Base-by-base conservation (phyloP, 2,113 vertebrate genomes). In the Varanus komodoensis region DNA sequence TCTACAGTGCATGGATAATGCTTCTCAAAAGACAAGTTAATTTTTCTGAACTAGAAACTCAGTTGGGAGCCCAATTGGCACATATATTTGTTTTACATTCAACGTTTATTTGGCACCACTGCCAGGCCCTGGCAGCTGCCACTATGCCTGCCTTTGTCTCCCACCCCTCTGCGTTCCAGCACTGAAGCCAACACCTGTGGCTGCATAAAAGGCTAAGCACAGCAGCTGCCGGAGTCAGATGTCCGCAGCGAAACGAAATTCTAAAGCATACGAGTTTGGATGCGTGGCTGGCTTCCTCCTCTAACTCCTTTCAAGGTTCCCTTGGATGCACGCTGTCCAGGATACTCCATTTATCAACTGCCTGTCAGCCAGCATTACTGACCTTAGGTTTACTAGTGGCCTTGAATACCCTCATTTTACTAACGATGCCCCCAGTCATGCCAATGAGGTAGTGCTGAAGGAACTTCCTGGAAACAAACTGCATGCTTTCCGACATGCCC, bases 171-270 rank as follows among this genome's bases (percentile, higher is more conserved):
- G 89, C 88, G 93, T 93, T 96, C 94, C 91, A 88, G 94, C 91
- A 88, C 89, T 89, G 92, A 87, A 96, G 96, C 97, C 96, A 97
- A 95, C 96, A 97, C 97, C 96, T 97, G 97, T 97, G 97, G 87
- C 93, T 87, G 86, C 92, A 97, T 91, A 97, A 97, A 97, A 96
- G 97, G 93, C 95, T 91, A 92, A 44, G 82, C 92, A 93, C 86
- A 92, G 95, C 97, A 97, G 97, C 97, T 97, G 97, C 92, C 88
- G 90, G 91, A 95, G 95, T 97, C 97, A 95, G 96, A 97, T 97
- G 96, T 94, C 94, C 93, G 95, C 83, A 88, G 89, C 89, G 93
- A 96, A 97, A 95, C 93, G 88, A 92, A 96, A 95, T 96, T 96
- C 96, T 96, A 95, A 97, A 95, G 96, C 95, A 96, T 77, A 96